Evolutionary conservation across 2,888 invertebrate species (phyloP), one percentile per base, ranked within the genome.

Genomic region (Leistus spinibarbis): DNA sequence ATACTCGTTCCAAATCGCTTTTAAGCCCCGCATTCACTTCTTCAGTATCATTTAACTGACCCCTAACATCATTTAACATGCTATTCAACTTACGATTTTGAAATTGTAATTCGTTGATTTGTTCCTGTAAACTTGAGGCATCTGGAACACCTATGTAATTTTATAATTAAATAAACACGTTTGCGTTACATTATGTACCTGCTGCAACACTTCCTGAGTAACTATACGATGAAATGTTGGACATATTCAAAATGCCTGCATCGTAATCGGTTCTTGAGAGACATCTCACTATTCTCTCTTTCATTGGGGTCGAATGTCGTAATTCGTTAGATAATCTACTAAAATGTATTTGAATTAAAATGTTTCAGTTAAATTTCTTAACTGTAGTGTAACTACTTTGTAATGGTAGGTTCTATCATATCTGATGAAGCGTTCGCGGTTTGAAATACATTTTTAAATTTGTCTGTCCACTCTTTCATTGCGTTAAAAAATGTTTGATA

Each of bases 21-120:
- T 81, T 81, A 23, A 83, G 76, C 9, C 72, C 64, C 66, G 82
- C 82, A 75, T 81, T 82, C 76, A 81, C 80, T 56, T 83, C 83
- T 76, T 83, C 83, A 3, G 78, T 77, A 23, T 68, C 69, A 22
- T 79, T 57, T 19, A 83, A 77, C 65, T 83, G 83, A n/a, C 78
- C 65, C 73, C 79, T 80, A 1, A 80, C 78, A 54, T 79, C 68
- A 7, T 76, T 76, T 72, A 81, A 69, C 72, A 82, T 82, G 57
- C 77, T 77, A 3, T 76, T 66, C n/a, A 79, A 74, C 78, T 82
- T 82, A 27, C 71, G 77, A 64, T 82, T 76, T 74, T 82, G 80
- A 72, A 81, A 78, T 66, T 82, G 78, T 27, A 82, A 71, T 54
- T 79, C 80, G 64, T 80, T 80, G 54, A 78, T 74, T 54, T 77